Evolutionary conservation across 2,113 vertebrate species (phyloP), one percentile per base, ranked within the genome.

Genomic region (Leptobrachium ailaonicum): DNA sequence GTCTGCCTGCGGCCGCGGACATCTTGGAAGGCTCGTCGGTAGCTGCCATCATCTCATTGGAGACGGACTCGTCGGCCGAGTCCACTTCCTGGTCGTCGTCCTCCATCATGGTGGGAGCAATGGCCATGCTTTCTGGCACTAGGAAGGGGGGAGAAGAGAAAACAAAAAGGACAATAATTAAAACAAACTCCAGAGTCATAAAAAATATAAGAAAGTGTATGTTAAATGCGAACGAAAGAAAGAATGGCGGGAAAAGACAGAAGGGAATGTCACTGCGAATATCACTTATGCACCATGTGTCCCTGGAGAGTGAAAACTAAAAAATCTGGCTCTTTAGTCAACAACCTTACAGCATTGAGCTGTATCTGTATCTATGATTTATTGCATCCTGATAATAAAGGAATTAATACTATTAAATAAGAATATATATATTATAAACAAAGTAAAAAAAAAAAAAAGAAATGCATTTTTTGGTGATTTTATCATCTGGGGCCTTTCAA

Each of bases 11-110:
- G 0, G 90, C 93, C 0, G 92, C 90, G 0, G 95, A 92, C 84
- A 95, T 91, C 87, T 96, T 98, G 12, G 93, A 92, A 14, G 95
- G 90, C 82, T 98, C 97, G 0, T 98, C 97, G 0, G 94, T 84
- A 50, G 93, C 90, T 3, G 95, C 89, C 75, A 96, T 88, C 62
- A 96, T 91, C 12, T 98, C 97, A 0, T 97, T 95, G 47, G 94
- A 88, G 75, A 97, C 94, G 0, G 96, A 97, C 62, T 99, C 96
- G 4, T 99, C 97, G 0, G 97, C 97, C 0, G 97, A 99, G 85
- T 99, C 97, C 5, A 96, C 90, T 41, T 99, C 97, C 86, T 93
- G 97, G 66, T 99, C 97, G 0, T 98, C 96, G 0, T 98, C 96
- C 13, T 99, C 97, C 87, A 96, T 87, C 70, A 92, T 90, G 44